Percentiles rank a stretch among this genome's conserved stretches.
Evolutionary conservation across 2,113 vertebrate genomes (phyloP).

Genomic region (Daboia siamensis): DNA sequence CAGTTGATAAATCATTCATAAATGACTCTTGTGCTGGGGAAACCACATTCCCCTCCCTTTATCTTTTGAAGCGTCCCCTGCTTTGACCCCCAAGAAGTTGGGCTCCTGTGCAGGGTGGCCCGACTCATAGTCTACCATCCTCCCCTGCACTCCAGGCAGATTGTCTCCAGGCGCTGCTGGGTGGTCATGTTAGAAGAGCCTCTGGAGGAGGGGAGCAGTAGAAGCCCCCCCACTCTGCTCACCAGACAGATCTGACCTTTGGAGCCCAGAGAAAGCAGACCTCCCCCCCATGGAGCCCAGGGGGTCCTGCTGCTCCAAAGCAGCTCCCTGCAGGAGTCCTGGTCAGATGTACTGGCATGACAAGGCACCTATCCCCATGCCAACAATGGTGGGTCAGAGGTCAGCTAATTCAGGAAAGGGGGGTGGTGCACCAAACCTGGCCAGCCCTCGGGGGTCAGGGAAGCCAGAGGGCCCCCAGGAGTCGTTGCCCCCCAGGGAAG

Average conservation of each 20-base stretch:
- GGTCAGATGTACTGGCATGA: not conserved
- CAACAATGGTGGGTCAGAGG: not conserved
- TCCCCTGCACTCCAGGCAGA: not conserved
- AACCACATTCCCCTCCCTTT: not conserved
- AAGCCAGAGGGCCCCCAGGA: not conserved
- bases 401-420: not conserved
- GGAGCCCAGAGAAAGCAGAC: not conserved
- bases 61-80: not conserved
- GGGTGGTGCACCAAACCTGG: not conserved
- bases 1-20: not conserved
- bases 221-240: not conserved
- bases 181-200: not conserved
- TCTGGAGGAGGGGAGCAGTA: not conserved
- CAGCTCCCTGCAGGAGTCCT: not conserved
- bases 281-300: not conserved
- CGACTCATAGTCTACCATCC: not conserved
- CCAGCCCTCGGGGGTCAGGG: not conserved
- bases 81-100: not conserved
- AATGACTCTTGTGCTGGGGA: not conserved
- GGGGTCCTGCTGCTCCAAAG: not conserved
- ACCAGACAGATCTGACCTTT: not conserved
- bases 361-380: not conserved
- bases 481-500: not conserved
- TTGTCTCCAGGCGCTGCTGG: not conserved
- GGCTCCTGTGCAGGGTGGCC: not conserved